A percentile compares a stretch with the other conserved stretches of the same genome.
These are phyloP conservation scores for Epirrhoe alternata DNA, from an alignment of 2,888 invertebrate genomes.

Conservation along the genomic window DNA sequence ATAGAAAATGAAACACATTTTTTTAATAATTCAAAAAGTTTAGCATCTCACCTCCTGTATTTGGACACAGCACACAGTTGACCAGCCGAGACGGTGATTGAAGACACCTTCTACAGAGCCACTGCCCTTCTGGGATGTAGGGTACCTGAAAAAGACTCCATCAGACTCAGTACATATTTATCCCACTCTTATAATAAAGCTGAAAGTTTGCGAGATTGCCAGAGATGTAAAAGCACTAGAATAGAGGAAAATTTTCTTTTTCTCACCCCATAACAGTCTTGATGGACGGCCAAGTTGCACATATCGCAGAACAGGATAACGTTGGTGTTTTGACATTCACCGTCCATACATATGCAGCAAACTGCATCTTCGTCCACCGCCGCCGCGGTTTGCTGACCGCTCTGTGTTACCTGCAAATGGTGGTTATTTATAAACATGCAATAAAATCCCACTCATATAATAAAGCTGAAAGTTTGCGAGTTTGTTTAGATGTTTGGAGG, in stretches of 20 bases:
- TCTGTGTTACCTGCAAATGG: conserved; percentile 85
- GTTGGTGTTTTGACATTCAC: conserved; percentile 99
- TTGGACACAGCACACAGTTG: conserved; percentile 98
- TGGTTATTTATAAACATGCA: not conserved
- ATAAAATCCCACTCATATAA: too few relatives aligned
- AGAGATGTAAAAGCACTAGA: not conserved
- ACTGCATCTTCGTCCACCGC: conserved; percentile 99
- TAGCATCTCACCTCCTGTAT: conserved; percentile 89
- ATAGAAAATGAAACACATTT: too few relatives aligned
- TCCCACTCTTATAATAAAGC: too few relatives aligned
- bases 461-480: too few relatives aligned
- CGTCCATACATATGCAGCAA: conserved; percentile 99
- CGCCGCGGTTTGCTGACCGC: conserved; percentile 88
- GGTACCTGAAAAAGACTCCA: conserved; percentile 87
- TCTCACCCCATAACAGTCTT: conserved; percentile 97
- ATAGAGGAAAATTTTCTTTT: conserved; percentile 26
- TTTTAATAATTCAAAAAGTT: not conserved
- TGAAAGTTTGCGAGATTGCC: too few relatives aligned
- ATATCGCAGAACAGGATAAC: conserved; percentile 99
- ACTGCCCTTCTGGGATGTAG: conserved; percentile 98
- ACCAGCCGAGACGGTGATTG: conserved; percentile 98
- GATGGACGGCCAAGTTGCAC: conserved; percentile 99
- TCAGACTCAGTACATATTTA: too few relatives aligned
- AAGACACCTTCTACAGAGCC: conserved; percentile 97
- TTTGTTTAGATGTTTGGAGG: too few relatives aligned